phyloP scores from a whole-genome alignment of 2,888 invertebrate genomes.

The Hypena proboscidalis region DNA sequence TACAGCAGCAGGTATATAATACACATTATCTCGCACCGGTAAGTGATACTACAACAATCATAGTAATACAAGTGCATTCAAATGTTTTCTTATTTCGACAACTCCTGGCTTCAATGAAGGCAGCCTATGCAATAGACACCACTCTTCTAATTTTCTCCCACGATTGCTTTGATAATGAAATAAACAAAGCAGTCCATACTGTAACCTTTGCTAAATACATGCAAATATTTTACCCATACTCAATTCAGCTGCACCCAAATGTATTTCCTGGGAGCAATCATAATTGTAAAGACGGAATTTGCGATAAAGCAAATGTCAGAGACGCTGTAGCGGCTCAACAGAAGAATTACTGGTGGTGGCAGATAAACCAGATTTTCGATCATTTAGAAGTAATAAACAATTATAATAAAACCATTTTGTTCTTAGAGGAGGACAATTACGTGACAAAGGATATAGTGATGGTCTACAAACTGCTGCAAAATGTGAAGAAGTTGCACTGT shows the following conservation, averaged over 20 bases:
- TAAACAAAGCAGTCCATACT: constrained; percentile 37
- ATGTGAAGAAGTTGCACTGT: constrained; percentile 29
- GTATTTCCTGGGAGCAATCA: constrained; percentile 54
- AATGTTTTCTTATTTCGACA: constrained; percentile 43
- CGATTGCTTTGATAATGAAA: constrained; percentile 36
- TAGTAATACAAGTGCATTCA: constrained; percentile 58
- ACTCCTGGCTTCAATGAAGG: constrained; percentile 46
- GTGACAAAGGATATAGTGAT: constrained; percentile 55
- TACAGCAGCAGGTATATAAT: constrained; percentile 43
- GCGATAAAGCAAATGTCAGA: constrained; percentile 37
- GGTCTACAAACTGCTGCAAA: constrained; percentile 40
- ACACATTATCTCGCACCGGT: constrained; percentile 16
- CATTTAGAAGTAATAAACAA: constrained; percentile 32
- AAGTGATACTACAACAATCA: constrained; percentile 22
- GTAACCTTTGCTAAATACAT: constrained; percentile 37
- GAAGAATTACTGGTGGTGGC: constrained; percentile 67
- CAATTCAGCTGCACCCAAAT: constrained; percentile 52
- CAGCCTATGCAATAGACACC: constrained; percentile 43
- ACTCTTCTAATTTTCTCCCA: constrained; percentile 55
- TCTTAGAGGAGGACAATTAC: constrained; percentile 50
- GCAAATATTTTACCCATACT: constrained; percentile 54
- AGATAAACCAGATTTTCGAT: constrained; percentile 54
- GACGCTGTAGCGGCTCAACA: constrained; percentile 43
- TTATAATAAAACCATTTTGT: constrained; percentile 40
- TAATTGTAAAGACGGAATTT: constrained; percentile 48